Percentiles rank a stretch among this genome's conserved stretches.
Evolutionary conservation across 2,797 vertebrate species (phyloP).

Genomic region (Lutjanus campechanus): DNA sequence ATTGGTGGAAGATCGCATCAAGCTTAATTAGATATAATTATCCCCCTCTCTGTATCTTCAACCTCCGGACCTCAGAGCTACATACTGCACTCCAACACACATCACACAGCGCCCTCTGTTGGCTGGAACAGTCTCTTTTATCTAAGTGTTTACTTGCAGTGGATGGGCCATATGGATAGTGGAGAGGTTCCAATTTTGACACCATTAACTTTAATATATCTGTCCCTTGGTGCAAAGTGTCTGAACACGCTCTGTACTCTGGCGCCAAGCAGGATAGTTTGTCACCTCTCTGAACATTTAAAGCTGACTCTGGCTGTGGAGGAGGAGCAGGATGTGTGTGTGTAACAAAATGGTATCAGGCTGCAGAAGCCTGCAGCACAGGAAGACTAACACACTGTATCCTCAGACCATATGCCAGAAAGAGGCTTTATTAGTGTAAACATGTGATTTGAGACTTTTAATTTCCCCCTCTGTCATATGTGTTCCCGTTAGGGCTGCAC

Average conservation of each 20-base stretch:
- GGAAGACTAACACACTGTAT: slow-evolving; percentile 31
- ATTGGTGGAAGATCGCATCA: slow-evolving; percentile 70
- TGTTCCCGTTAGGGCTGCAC: not conserved
- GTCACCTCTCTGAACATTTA: slow-evolving; percentile 56
- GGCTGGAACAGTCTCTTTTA: slow-evolving; percentile 36
- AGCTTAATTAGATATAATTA: slow-evolving; percentile 82
- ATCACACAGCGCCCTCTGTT: slow-evolving; percentile 70
- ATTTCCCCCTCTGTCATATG: slow-evolving; percentile 54
- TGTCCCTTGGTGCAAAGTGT: slow-evolving; percentile 61
- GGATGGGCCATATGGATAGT: slow-evolving; percentile 49
- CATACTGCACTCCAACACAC: slow-evolving; percentile 46
- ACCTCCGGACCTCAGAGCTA: slow-evolving; percentile 51
- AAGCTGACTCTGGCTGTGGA: slow-evolving; percentile 30
- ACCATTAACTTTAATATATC: slow-evolving; percentile 68
- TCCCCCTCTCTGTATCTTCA: slow-evolving; percentile 65
- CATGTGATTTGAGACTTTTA: slow-evolving; percentile 47
- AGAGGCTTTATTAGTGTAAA: slow-evolving; percentile 33
- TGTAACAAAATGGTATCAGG: slow-evolving; percentile 47
- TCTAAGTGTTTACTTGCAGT: slow-evolving; percentile 40
- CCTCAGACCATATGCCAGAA: slow-evolving; percentile 39
- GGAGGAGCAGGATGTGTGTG: slow-evolving; percentile 35
- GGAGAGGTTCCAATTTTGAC: slow-evolving; percentile 65
- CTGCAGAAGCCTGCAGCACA: slow-evolving; percentile 25
- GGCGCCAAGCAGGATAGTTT: slow-evolving; percentile 58
- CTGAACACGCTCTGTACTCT: slow-evolving; percentile 46